Evolutionary conservation across 2,888 invertebrate genomes (phyloP).

Genomic region (Synergus itoensis): DNA sequence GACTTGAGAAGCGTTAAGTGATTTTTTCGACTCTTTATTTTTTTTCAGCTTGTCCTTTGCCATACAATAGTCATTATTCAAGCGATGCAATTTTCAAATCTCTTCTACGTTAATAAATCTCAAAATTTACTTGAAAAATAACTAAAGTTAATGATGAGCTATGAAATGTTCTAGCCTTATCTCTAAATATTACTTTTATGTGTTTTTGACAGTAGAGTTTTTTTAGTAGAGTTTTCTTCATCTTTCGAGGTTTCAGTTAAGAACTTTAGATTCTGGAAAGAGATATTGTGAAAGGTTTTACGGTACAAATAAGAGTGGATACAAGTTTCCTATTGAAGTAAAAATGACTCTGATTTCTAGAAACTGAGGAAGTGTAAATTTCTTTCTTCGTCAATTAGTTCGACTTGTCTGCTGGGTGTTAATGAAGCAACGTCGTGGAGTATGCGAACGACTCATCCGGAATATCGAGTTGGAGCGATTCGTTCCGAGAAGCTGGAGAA

Average conservation of each 20-base stretch:
- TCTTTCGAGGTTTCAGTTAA: not conserved
- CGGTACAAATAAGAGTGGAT: not conserved
- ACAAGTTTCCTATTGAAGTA: not conserved
- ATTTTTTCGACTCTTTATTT: conserved; percentile 3
- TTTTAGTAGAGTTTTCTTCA: not conserved
- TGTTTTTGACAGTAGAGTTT: not conserved
- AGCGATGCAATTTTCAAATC: not conserved
- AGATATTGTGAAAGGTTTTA: not conserved
- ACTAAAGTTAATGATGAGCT: not conserved
- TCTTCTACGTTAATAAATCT: not conserved
- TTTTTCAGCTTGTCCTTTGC: not conserved
- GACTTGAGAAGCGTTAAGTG: not conserved
- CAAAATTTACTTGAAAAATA: not conserved
- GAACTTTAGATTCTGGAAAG: not conserved
- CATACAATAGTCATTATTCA: conserved; percentile 2
- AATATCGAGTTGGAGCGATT: conserved; percentile 47
- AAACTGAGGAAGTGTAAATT: conserved; percentile 36
- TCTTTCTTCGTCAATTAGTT: conserved; percentile 35
- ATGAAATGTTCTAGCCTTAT: too few relatives aligned
- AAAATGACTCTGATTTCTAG: conserved; percentile 26
- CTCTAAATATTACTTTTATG: not conserved
- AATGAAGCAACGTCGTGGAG: conserved; percentile 45
- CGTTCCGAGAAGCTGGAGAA: conserved; percentile 55
- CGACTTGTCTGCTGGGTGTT: conserved; percentile 29
- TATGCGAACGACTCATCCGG: conserved; percentile 44